Evolutionary conservation across 2,888 invertebrate species (phyloP).

Genomic region (Lithophane semibrunnea): DNA sequence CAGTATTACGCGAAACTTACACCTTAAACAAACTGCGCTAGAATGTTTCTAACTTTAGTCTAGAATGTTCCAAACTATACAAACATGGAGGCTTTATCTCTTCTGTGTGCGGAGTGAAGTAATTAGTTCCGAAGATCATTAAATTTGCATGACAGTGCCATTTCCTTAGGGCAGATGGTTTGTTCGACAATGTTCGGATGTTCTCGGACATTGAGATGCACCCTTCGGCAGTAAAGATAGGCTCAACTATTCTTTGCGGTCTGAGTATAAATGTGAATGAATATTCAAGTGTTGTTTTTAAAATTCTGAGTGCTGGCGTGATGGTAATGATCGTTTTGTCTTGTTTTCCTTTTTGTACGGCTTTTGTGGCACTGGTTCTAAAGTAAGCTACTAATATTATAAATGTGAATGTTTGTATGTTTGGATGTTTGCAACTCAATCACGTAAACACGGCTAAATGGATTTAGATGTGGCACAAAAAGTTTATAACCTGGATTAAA

Average conservation of each 20-base stretch:
- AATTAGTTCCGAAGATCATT: conserved; percentile 84
- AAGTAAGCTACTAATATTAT: not conserved
- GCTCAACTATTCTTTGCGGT: conserved; percentile 63
- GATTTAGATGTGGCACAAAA: not conserved
- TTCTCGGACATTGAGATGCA: conserved; percentile 78
- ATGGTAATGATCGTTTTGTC: conserved; percentile 43
- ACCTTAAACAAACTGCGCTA: conserved; percentile 79
- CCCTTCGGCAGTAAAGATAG: conserved; percentile 79
- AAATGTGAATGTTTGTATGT: not conserved
- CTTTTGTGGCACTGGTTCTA: conserved; percentile 6
- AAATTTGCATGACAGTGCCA: conserved; percentile 84
- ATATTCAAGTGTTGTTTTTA: conserved; percentile 75
- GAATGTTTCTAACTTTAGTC: conserved; percentile 75
- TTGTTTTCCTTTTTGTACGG: conserved; percentile 25
- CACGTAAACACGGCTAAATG: not conserved
- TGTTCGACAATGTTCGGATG: conserved; percentile 57
- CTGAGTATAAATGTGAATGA: conserved; percentile 72
- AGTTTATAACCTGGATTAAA: not conserved
- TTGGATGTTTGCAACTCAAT: not conserved
- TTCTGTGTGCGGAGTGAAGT: conserved; percentile 76
- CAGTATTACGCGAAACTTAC: conserved; percentile 83
- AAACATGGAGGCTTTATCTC: conserved; percentile 82
- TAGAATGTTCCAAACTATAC: conserved; percentile 82
- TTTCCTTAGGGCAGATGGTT: conserved; percentile 71
- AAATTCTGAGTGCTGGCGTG: conserved; percentile 55